These are phyloP conservation scores for Eudemis profundana DNA, from an alignment of 2,888 invertebrate genomes.

Conservation along the genomic window DNA sequence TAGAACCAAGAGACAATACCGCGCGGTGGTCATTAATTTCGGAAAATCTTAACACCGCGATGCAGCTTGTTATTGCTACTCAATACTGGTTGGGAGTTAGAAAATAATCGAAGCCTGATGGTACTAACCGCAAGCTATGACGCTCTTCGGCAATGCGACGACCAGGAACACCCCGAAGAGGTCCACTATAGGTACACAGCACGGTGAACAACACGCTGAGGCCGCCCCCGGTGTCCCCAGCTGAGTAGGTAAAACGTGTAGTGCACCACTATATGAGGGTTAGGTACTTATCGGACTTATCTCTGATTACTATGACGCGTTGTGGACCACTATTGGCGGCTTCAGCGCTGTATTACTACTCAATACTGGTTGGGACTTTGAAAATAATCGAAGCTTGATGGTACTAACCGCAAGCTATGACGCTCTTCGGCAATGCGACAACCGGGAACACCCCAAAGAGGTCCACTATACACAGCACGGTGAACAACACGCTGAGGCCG, in stretches of 20 bases:
- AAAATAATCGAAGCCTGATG: no score
- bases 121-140: slow-evolving; percentile 91
- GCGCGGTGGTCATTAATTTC: no score
- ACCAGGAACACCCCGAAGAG: slow-evolving; percentile 94
- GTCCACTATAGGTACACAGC: slow-evolving; percentile 91
- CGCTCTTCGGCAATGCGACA: slow-evolving; percentile 89
- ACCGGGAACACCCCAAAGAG: slow-evolving; percentile 94
- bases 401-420: slow-evolving; percentile 89
- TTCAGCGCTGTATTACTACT: no score
- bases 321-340: no score
- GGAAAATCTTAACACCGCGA: no score
- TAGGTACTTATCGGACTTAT: no score
- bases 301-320: no score
- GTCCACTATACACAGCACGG: slow-evolving; percentile 91
- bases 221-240: slow-evolving; percentile 73
- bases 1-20: no score
- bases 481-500: slow-evolving; percentile 88
- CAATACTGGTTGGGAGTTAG: no score
- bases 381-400: neutral
- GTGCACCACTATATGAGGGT: slow-evolving; percentile 56
- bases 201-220: slow-evolving; percentile 89
- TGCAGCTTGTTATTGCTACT: no score
- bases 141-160: slow-evolving; percentile 89
- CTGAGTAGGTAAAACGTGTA: slow-evolving; percentile 58
- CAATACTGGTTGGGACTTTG: no score